phyloP scores from a whole-genome alignment of 2,888 invertebrate species.

The Cosmopolites sordidus region DNA sequence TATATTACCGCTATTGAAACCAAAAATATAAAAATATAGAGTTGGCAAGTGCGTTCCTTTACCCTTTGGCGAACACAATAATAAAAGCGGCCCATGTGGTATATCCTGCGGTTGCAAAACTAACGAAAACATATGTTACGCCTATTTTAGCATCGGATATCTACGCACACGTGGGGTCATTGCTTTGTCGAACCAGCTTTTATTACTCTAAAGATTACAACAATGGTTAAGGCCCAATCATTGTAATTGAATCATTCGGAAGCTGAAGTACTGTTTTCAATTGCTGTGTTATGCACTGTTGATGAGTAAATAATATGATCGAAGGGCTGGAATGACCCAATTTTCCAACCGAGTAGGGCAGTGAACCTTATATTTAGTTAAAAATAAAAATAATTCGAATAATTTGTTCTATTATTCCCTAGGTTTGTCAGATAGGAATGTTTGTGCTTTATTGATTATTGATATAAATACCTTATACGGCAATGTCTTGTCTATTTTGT shows the following conservation, averaged over 20 bases:
- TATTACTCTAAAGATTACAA: neutral
- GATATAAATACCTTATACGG: no score
- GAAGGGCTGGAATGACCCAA: neutral
- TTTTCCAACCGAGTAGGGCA: neutral
- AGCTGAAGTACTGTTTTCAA: constrained; percentile 13
- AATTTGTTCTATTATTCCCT: no score
- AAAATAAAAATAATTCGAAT: no score
- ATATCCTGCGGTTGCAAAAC: constrained; percentile 5
- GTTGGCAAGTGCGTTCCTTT: neutral
- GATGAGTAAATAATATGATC: neutral
- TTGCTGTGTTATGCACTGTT: constrained; percentile 9
- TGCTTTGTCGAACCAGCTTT: neutral
- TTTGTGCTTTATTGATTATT: no score
- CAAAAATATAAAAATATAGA: neutral
- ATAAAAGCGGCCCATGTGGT: constrained; percentile 11
- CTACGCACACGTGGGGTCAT: neutral
- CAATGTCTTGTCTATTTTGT: no score
- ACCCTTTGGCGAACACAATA: neutral
- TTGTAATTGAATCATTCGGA: constrained; percentile 15
- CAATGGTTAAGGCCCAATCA: constrained; percentile 3
- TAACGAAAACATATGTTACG: constrained; percentile 15
- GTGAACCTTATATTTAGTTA: neutral
- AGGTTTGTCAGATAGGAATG: no score
- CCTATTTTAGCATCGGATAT: constrained; percentile 12
- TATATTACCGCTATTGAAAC: no score